Evolutionary conservation across 1,140 invertebrate species (phyloP).

Genomic region (Leptopilina boulardi): DNA sequence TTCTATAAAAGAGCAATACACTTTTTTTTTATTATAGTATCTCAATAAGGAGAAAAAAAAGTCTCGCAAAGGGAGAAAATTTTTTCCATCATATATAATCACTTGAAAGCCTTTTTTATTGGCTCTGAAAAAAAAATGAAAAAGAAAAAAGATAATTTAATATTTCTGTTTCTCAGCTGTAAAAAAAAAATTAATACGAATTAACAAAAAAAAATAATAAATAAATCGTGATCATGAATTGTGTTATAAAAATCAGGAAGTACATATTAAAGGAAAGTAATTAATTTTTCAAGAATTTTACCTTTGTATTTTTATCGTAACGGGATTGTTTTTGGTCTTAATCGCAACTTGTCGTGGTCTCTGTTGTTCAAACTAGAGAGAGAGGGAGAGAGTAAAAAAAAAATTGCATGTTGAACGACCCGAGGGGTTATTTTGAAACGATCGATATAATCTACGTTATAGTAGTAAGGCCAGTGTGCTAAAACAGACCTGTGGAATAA

Average conservation of each 20-base stretch:
- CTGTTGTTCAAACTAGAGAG: slow-evolving; percentile 9
- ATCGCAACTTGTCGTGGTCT: slow-evolving; percentile 1
- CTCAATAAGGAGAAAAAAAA: too few relatives aligned
- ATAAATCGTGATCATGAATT: not conserved
- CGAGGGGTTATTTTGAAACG: slow-evolving; percentile 59
- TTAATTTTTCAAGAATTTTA: not conserved
- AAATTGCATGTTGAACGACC: slow-evolving; percentile 57
- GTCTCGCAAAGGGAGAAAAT: too few relatives aligned
- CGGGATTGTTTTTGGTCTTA: not conserved
- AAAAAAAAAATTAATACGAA: too few relatives aligned
- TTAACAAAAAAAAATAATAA: too few relatives aligned
- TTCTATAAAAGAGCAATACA: too few relatives aligned
- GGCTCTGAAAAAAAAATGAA: too few relatives aligned
- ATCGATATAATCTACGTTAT: slow-evolving; percentile 55
- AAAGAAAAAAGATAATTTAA: too few relatives aligned
- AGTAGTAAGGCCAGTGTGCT: not conserved
- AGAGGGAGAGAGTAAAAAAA: slow-evolving; percentile 37
- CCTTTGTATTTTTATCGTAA: not conserved
- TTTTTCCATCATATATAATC: too few relatives aligned
- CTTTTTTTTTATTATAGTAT: too few relatives aligned
- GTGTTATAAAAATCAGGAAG: not conserved
- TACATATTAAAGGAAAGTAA: not conserved
- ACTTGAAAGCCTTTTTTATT: too few relatives aligned
- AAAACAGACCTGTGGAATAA: not conserved
- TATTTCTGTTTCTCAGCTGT: too few relatives aligned